Evolutionary conservation across 2,797 vertebrate genomes (phyloP).

Genomic region (Urocyon cinereoargenteus): DNA sequence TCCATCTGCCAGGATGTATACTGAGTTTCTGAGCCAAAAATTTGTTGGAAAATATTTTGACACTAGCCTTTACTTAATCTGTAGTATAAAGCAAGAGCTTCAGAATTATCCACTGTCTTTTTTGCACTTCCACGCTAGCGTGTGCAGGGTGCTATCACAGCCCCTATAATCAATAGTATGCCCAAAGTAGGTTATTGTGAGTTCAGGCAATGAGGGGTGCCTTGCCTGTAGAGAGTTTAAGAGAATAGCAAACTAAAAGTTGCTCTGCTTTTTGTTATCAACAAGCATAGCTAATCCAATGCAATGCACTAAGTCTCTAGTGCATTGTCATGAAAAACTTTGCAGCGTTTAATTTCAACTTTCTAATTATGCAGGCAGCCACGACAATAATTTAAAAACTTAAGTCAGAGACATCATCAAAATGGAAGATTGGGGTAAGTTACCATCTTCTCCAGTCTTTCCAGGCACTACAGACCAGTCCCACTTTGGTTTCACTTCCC

Average conservation of each 20-base stretch:
- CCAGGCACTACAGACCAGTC: background rate
- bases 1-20: background rate
- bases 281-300: background rate
- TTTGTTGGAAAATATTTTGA: slow-evolving; percentile 1
- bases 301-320: background rate
- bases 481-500: background rate
- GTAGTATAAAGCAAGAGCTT: background rate
- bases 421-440: background rate
- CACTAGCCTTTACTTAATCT: background rate
- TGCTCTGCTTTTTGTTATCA: background rate
- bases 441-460: background rate
- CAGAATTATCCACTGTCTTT: background rate
- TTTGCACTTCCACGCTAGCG: background rate
- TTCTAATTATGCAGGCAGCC: background rate
- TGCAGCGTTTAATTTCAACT: background rate
- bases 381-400: background rate
- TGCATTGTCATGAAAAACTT: background rate
- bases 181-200: fast-evolving
- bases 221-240: background rate
- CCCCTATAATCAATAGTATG: fast-evolving
- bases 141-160: background rate
- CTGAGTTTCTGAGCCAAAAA: background rate
- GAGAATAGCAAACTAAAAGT: background rate
- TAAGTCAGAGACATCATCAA: background rate
- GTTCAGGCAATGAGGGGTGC: background rate